phyloP scores from a whole-genome alignment of 2,888 invertebrate genomes.

The Furcula furcula region DNA sequence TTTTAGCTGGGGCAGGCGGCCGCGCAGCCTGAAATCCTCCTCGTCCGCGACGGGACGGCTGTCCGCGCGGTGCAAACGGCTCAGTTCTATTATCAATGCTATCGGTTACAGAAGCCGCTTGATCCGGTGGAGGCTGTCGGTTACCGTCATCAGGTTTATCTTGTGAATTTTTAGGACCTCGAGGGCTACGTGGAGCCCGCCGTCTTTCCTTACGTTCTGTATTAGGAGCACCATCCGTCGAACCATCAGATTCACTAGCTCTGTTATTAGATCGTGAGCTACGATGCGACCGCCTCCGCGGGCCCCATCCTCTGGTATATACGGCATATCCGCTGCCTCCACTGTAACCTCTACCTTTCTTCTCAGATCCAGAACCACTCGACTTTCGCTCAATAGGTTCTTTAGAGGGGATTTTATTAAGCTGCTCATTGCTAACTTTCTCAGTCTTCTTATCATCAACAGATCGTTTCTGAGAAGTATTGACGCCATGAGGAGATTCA shows the following conservation, averaged over 20 bases:
- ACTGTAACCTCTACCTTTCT: slow-evolving; percentile 78
- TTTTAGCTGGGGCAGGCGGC: slow-evolving; percentile 79
- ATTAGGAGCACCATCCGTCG: slow-evolving; percentile 85
- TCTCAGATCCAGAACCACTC: slow-evolving; percentile 72
- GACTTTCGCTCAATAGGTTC: slow-evolving; percentile 73
- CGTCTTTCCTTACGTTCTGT: slow-evolving; percentile 78
- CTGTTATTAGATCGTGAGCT: slow-evolving; percentile 71
- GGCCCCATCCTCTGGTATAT: slow-evolving; percentile 75
- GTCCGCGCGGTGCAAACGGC: slow-evolving; percentile 93
- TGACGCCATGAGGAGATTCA: slow-evolving; percentile 47
- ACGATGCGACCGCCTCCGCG: slow-evolving; percentile 72
- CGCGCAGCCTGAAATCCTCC: slow-evolving; percentile 79
- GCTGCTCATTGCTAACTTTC: slow-evolving; percentile 57
- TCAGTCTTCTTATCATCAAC: slow-evolving; percentile 64
- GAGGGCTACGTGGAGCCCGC: slow-evolving; percentile 77
- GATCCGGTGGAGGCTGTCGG: slow-evolving; percentile 42
- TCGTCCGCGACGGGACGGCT: slow-evolving; percentile 93
- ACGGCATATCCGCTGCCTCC: slow-evolving; percentile 59
- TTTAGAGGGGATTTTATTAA: slow-evolving; percentile 72
- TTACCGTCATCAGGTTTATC: slow-evolving; percentile 80
- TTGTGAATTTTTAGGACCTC: slow-evolving; percentile 81
- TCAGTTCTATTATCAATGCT: slow-evolving; percentile 78
- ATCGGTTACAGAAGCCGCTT: slow-evolving; percentile 39
- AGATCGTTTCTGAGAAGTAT: slow-evolving; percentile 49
- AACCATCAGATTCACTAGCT: slow-evolving; percentile 88